These are phyloP conservation scores for Heliconius charithonia DNA, from an alignment of 2,888 invertebrate species.

Conservation along the genomic window DNA sequence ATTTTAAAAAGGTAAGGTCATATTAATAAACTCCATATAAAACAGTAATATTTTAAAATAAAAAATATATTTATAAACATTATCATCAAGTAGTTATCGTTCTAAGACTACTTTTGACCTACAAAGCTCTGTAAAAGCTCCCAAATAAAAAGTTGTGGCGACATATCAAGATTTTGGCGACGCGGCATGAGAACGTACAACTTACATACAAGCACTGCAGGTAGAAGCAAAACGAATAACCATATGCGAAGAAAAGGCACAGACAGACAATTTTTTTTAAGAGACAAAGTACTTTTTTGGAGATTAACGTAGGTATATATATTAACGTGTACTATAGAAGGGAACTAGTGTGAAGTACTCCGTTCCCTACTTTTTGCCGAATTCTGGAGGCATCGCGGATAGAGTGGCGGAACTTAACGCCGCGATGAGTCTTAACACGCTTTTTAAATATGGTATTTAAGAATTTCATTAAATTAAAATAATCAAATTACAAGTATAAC, in stretches of 20 bases:
- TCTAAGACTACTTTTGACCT: background rate
- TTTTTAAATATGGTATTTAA: no score
- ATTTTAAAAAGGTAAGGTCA: no score
- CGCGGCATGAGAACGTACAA: background rate
- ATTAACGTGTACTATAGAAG: no score
- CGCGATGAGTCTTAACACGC: no score
- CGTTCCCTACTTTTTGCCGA: no score
- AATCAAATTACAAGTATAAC: no score
- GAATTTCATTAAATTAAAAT: no score
- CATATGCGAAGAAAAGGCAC: background rate
- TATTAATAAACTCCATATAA: no score
- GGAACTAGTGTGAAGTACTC: no score
- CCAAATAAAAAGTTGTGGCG: background rate
- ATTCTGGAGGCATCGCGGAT: no score
- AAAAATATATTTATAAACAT: background rate
- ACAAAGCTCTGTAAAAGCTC: background rate
- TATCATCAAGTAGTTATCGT: background rate
- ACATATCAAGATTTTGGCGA: background rate
- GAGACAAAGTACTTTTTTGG: background rate
- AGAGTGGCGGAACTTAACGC: no score
- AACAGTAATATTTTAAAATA: background rate
- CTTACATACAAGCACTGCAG: background rate
- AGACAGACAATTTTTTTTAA: background rate
- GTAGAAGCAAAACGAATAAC: background rate
- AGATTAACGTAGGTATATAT: no score